Conservation (phyloP, 2,797 vertebrate genomes). For the Anisognathus igniventris region DNA sequence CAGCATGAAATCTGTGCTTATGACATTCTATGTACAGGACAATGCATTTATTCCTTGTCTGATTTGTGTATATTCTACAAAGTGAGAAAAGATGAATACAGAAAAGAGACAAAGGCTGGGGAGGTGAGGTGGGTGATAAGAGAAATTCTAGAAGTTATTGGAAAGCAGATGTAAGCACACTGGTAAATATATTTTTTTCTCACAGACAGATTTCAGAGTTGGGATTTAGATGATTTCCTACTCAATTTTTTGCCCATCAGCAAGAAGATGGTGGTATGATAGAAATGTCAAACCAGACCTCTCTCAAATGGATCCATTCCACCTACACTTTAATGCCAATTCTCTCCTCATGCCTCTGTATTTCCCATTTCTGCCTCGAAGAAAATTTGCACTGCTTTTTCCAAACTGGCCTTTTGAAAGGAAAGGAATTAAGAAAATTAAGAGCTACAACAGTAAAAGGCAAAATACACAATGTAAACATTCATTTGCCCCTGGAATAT, state of each 20-base stretch:
- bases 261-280: background rate
- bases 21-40: background rate
- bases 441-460: background rate
- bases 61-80: background rate
- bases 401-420: background rate
- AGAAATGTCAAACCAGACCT: conserved; percentile 15
- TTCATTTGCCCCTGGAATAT: conserved; percentile 18
- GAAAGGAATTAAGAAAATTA: conserved; percentile 45
- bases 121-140: background rate
- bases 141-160: background rate
- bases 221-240: conserved; percentile 7
- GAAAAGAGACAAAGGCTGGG: background rate
- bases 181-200: conserved; percentile 1
- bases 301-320: background rate
- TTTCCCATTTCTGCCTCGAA: background rate
- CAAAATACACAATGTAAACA: conserved; percentile 19
- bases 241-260: conserved; percentile 9
- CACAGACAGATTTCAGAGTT: conserved; percentile 7
- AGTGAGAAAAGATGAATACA: background rate
- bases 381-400: background rate
- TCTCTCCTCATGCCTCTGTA: background rate
- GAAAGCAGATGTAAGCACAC: background rate
- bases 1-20: background rate
- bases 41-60: background rate
- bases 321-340: background rate